Conservation (phyloP, 2,113 vertebrate genomes). For the Picathartes gymnocephalus region DNA sequence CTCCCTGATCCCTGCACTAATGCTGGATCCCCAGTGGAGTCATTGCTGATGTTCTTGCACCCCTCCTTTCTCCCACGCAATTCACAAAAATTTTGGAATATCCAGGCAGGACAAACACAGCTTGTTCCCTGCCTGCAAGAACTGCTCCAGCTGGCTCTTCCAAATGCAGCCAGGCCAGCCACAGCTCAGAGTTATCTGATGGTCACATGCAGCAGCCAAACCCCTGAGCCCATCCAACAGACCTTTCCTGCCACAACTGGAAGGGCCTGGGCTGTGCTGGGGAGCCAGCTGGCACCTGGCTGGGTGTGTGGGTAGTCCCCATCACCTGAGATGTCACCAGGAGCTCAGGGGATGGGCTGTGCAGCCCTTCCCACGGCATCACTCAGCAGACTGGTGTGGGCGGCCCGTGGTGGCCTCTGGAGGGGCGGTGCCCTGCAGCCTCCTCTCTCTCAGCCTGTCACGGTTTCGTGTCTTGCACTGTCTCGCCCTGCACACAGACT, state of each 20-base stretch:
- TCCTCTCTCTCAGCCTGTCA: background rate
- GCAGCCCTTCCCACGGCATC: background rate
- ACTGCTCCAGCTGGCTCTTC: constrained; percentile 21
- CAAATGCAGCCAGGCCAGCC: background rate
- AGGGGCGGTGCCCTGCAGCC: background rate
- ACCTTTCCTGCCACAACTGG: background rate
- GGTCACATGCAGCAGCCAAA: background rate
- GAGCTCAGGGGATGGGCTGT: background rate
- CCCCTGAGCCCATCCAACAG: background rate
- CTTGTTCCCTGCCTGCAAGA: background rate
- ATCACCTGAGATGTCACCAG: background rate
- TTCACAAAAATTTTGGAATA: background rate
- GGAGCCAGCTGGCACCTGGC: background rate
- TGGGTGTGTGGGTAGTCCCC: background rate
- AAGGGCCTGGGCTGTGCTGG: background rate
- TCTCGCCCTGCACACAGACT: background rate
- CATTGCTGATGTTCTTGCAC: background rate
- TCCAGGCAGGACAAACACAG: background rate
- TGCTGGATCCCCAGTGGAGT: background rate
- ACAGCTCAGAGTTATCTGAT: background rate
- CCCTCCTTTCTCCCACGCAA: background rate
- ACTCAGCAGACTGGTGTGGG: background rate
- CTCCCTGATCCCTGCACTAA: background rate
- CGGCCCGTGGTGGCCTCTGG: background rate
- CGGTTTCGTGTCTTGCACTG: background rate